A percentile compares a stretch with the other conserved stretches of the same genome.
These are phyloP conservation scores for Picathartes gymnocephalus DNA, from an alignment of 2,113 vertebrate genomes.

Conservation along the genomic window DNA sequence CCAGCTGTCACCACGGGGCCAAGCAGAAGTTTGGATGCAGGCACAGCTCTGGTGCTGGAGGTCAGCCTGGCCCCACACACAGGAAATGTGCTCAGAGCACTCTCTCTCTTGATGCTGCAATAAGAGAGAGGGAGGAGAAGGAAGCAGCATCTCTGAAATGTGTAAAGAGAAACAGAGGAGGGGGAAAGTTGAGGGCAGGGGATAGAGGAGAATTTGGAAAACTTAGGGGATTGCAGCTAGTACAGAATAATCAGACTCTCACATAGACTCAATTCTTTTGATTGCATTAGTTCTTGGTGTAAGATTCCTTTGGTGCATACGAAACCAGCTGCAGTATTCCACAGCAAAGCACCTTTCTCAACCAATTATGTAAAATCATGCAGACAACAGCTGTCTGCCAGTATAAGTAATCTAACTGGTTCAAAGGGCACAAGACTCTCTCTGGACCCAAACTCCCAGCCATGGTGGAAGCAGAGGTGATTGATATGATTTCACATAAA, in stretches of 20 bases:
- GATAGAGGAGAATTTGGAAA: background rate
- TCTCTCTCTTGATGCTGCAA: background rate
- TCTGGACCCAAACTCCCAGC: background rate
- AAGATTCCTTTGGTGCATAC: background rate
- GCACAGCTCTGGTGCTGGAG: background rate
- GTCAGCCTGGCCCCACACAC: background rate
- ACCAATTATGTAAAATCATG: background rate
- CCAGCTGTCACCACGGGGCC: background rate
- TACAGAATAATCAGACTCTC: background rate
- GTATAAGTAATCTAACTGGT: background rate
- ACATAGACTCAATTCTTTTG: background rate
- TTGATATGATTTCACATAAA: background rate
- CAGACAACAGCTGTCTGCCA: background rate
- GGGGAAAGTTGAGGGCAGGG: background rate
- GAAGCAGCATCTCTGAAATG: background rate
- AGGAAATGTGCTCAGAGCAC: conserved; percentile 16
- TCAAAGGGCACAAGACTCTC: background rate
- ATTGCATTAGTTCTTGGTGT: background rate
- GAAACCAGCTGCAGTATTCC: background rate
- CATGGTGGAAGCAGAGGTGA: background rate
- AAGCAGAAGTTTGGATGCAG: background rate
- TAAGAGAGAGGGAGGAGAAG: background rate
- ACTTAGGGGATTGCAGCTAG: background rate
- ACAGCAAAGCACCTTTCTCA: background rate
- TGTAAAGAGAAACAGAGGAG: background rate